Base-by-base conservation (phyloP, 2,888 invertebrate species). In the Julus scandinavius region DNA sequence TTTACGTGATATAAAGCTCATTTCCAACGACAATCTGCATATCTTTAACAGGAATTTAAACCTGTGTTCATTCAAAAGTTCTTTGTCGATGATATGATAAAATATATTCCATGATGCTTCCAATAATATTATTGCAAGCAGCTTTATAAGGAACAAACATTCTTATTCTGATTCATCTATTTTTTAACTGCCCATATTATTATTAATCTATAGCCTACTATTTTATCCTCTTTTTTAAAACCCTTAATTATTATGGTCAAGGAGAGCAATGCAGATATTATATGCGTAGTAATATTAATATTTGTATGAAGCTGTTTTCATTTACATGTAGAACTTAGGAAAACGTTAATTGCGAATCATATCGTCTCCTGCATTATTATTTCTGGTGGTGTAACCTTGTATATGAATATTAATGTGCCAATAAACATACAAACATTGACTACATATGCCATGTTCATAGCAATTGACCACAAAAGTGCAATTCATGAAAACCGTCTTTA, bases 21-120 rank as follows among this genome's bases (percentile, higher is more conserved):
- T 85, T 85, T 85, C 41, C 45, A 85, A 45, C 9, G 85, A 85
- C 85, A 85, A 85, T 85, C 85, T 85, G 80, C 80, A 80, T 80
- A 80, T 80, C 80, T 38, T 80, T 80, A 80, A 80, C 38, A 80
- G 80, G 13, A 80, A 80, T 80, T 80, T 80, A 80, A 80, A 80
- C 80, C 80, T 80, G 29, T 80, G 80, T 54, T 54, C 4, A 54
- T 54, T 54, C 41, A 54, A 54, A 54, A 54, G 17, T 17, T 54
- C n/a, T 54, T 54, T 54, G 54, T 54, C 54, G 17, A 54, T 54
- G 54, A n/a, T n/a, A 54, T 54, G 54, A 54, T 54, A 50, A 54
- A 54, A 54, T 54, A 13, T 80, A 80, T 80, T 80, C 80, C 80
- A 80, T 13, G 80, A 80, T 80, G 80, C 80, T 80, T 80, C 80